Percentiles rank a stretch among this genome's conserved stretches.
Evolutionary conservation across 2,797 vertebrate genomes (phyloP).

Genomic region (Tenualosa thibaudeaui): DNA sequence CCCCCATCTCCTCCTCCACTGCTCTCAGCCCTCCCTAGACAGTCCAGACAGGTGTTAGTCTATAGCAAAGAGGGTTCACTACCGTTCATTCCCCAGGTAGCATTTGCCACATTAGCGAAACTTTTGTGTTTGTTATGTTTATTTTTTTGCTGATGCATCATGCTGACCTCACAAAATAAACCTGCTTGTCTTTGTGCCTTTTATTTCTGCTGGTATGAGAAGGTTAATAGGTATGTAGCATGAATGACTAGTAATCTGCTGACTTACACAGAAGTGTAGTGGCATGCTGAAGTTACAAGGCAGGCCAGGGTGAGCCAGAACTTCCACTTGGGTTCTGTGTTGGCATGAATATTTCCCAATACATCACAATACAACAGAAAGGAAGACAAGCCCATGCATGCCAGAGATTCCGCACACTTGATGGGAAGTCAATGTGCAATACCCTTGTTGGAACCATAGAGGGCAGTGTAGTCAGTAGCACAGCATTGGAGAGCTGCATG

Average conservation of each 20-base stretch:
- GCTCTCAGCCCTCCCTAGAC: not conserved
- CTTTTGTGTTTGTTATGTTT: not conserved
- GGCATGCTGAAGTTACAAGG: not conserved
- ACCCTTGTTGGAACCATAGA: not conserved
- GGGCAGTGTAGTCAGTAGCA: not conserved
- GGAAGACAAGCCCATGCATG: slow-evolving; percentile 10
- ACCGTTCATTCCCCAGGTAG: not conserved
- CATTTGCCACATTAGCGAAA: not conserved
- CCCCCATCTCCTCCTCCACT: not conserved
- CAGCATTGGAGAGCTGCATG: not conserved
- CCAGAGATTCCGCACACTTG: not conserved
- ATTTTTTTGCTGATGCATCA: not conserved
- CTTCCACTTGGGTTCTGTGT: not conserved
- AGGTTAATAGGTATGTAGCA: not conserved
- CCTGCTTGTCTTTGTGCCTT: not conserved
- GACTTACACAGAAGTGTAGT: not conserved
- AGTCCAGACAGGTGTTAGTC: not conserved
- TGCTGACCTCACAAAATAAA: slow-evolving; percentile 7
- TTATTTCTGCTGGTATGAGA: not conserved
- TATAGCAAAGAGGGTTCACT: not conserved
- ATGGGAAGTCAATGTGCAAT: not conserved
- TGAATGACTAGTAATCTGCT: not conserved
- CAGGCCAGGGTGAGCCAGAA: not conserved
- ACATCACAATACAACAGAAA: not conserved
- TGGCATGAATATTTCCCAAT: not conserved